Conservation (phyloP, 2,888 invertebrate species). For the Acleris cristana region DNA sequence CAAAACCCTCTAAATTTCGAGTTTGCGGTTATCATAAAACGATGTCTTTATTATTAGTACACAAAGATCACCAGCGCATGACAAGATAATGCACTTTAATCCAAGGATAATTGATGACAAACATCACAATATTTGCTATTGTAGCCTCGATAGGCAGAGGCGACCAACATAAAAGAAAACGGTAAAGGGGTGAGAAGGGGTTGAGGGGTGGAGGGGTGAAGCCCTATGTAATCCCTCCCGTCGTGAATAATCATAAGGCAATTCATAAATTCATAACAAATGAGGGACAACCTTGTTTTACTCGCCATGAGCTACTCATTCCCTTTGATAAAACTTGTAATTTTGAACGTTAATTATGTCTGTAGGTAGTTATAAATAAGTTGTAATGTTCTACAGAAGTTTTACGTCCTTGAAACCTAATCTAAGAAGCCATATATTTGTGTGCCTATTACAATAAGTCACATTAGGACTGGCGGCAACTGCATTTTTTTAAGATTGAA, state of each 20-base stretch:
- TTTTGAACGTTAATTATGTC: no score
- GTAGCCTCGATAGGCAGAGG: slow-evolving; percentile 20
- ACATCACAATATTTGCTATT: slow-evolving; percentile 32
- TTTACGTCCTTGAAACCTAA: no score
- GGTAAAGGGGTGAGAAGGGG: slow-evolving; percentile 9
- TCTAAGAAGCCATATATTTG: no score
- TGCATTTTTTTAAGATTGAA: no score
- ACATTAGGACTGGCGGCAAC: no score
- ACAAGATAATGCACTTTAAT: slow-evolving; percentile 26
- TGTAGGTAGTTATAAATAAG: no score
- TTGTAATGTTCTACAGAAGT: no score
- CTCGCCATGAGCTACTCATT: slow-evolving; percentile 11
- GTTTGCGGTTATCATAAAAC: neutral
- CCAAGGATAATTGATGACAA: slow-evolving; percentile 33
- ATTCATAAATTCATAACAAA: slow-evolving; percentile 33
- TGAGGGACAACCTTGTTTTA: slow-evolving; percentile 19
- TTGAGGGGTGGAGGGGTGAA: slow-evolving; percentile 1
- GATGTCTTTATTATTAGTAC: slow-evolving; percentile 10
- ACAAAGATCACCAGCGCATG: slow-evolving; percentile 8
- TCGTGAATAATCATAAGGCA: slow-evolving; percentile 33
- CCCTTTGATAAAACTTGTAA: slow-evolving; percentile 37
- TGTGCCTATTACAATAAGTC: no score
- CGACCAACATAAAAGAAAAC: slow-evolving; percentile 12
- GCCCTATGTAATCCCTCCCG: slow-evolving; percentile 14
- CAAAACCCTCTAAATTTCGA: no score